Evolutionary conservation across 2,797 vertebrate species (phyloP), one percentile per base, ranked within the genome.

Genomic region (Danio kyathit): DNA sequence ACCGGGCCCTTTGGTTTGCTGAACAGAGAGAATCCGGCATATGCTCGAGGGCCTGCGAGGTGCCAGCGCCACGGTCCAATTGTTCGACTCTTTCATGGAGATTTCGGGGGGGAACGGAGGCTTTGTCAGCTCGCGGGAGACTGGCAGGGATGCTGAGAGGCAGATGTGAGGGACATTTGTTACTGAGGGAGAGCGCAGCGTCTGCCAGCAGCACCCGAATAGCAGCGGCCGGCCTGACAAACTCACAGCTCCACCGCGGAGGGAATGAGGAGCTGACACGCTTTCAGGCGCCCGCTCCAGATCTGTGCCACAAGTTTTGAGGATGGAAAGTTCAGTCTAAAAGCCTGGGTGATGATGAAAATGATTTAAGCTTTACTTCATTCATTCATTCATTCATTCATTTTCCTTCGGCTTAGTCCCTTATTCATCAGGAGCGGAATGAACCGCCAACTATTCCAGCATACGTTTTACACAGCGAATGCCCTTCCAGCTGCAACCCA

Each of bases 121-220:
- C 93, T 94, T 95, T 94, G 93, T 95, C 92, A 92, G 91, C 89
- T 91, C 87, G 86, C 91, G 89, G 90, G 88, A 91, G 90, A 89
- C 88, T 90, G 89, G 89, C 89, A 83, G 29, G 78, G 86, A 89
- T 72, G 52, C 74, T 87, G 87, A 82, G 87, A 92, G 93, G 91
- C 94, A 95, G 94, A 95, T 95, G 94, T 93, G 91, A 75, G 89
- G 92, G 92, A 93, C 91, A 93, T 93, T 94, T 91, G 90, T 91
- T 74, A 78, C 69, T 12, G 59, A 72, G 82, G 78, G 74, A 85
- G 56, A 64, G 60, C 14, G 43, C 12, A 11, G 19, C 11, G 54
- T n/a, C 74, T 73, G 79, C 83, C 83, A 84, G 38, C 67, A 48
- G 82, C 51, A 76, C 73, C 78, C 82, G 76, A 76, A 80, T 51